phyloP scores from a whole-genome alignment of 1,140 invertebrate species.

The Coelopa frigida region DNA sequence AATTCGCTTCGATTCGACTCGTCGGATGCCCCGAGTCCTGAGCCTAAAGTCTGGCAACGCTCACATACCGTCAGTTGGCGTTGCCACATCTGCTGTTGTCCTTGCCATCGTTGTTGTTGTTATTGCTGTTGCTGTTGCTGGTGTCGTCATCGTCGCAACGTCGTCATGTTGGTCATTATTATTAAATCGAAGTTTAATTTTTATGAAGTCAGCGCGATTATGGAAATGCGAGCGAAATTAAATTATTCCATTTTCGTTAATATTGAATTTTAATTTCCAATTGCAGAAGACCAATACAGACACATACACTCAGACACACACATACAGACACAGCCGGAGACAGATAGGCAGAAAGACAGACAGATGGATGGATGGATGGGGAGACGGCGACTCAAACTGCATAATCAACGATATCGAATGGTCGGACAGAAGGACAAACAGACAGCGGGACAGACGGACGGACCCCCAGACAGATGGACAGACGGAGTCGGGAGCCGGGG shows the following conservation, averaged over 20 bases:
- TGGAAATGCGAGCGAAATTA: conserved; percentile 36
- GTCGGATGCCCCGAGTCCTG: too few relatives aligned
- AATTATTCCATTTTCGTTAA: conserved; percentile 41
- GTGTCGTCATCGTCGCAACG: conserved; percentile 3
- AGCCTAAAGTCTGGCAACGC: too few relatives aligned
- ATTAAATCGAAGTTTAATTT: conserved; percentile 43
- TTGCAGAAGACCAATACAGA: conserved; percentile 14
- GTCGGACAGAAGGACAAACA: not conserved
- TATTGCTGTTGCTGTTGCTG: not conserved
- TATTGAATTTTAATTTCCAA: conserved; percentile 44
- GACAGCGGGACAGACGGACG: not conserved
- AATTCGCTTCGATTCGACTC: too few relatives aligned
- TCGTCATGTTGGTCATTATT: conserved; percentile 32
- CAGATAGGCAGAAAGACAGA: not conserved
- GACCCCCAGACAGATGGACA: too few relatives aligned
- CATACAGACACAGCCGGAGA: not conserved
- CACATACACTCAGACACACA: not conserved
- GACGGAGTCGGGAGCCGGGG: too few relatives aligned
- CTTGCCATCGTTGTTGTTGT: conserved; percentile 5
- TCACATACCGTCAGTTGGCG: too few relatives aligned
- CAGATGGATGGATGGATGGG: not conserved
- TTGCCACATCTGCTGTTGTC: too few relatives aligned
- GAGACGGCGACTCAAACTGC: too few relatives aligned
- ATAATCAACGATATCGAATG: too few relatives aligned
- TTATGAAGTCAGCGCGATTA: conserved; percentile 42